Conservation (phyloP, 1,140 invertebrate genomes). For the Anthonomus grandis region DNA sequence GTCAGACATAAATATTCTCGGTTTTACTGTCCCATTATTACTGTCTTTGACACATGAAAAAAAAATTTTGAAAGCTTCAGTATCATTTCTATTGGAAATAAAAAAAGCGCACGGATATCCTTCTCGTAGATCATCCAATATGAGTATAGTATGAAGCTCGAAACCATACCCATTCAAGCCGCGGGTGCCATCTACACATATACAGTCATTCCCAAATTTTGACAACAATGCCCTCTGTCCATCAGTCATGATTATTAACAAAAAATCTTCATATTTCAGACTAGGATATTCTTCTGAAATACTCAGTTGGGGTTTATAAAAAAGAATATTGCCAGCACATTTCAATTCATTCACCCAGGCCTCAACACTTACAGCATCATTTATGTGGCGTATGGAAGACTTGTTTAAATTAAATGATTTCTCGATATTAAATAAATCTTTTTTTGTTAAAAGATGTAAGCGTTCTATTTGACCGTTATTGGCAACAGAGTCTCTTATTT, state of each 20-base stretch:
- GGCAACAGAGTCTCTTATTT: slow-evolving; percentile 1
- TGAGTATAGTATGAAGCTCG: slow-evolving; percentile 15
- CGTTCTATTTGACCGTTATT: neutral
- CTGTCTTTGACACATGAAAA: slow-evolving; percentile 10
- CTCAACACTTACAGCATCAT: slow-evolving; percentile 11
- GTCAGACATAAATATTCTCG: slow-evolving; percentile 29
- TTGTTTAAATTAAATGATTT: neutral
- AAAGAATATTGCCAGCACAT: slow-evolving; percentile 16
- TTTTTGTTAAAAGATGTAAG: slow-evolving; percentile 1
- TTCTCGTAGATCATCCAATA: slow-evolving; percentile 20
- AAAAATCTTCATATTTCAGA: slow-evolving; percentile 25
- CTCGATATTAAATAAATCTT: slow-evolving; percentile 10
- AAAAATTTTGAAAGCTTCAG: slow-evolving; percentile 15
- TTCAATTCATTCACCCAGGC: slow-evolving; percentile 13
- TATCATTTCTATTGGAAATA: slow-evolving; percentile 13
- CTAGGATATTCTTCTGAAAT: slow-evolving; percentile 7
- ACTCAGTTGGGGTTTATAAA: slow-evolving; percentile 23
- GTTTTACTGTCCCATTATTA: neutral
- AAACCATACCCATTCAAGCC: slow-evolving; percentile 16
- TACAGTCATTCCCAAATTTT: slow-evolving; percentile 17
- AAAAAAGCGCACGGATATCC: slow-evolving; percentile 10
- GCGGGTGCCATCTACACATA: slow-evolving; percentile 29
- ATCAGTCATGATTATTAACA: slow-evolving; percentile 26
- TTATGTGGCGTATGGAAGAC: slow-evolving; percentile 9
- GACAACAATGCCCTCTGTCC: slow-evolving; percentile 1